Evolutionary conservation across 2,888 invertebrate genomes (phyloP), one percentile per base, ranked within the genome.

Genomic region (Zele albiditarsus): DNA sequence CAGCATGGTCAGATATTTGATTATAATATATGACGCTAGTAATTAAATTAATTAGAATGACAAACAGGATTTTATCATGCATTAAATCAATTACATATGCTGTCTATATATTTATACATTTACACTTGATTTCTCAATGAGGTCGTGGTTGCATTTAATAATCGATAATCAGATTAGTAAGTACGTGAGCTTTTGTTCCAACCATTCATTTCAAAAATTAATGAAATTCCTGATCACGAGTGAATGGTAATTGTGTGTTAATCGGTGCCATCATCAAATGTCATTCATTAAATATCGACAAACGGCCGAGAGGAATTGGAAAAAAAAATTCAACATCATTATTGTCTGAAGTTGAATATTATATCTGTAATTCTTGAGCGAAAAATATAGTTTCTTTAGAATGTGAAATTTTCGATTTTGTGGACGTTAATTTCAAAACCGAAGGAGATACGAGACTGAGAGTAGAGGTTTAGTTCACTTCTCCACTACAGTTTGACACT

Each of bases 161-260:
- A 58, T 66, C 73, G 73, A 73, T 73, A 49, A 73, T 73, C 23
- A 49, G 67, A 73, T 73, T 73, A 53, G 73, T 38, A 57, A 73
- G 73, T 58, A 65, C 67, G 53, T 65, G 67, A 67, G 57, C 67
- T 73, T 72, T n/a, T 72, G 23, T 28, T 14, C 10, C 28, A n/a
- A 2, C 28, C 1, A 27, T 70, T 33, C n/a, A 25, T 70, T 16
- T n/a, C 20, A 57, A 58, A 38, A 58, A 33, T 70, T 70, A 25
- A 10, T 31, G 25, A 33, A 70, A 62, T 58, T 70, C 8, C 20
- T 42, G 27, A 62, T 60, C 38, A 31, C n/a, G 27, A 31, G 28
- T n/a, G 31, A 31, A n/a, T 62, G 28, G 27, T 31, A 28, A 27
- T 14, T 12, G 2, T 28, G 28, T 31, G 27, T 25, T 60, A 14